A percentile compares a stretch with the other conserved stretches of the same genome.
phyloP scores from a whole-genome alignment of 1,140 invertebrate genomes.

The Plectus sambesii region DNA sequence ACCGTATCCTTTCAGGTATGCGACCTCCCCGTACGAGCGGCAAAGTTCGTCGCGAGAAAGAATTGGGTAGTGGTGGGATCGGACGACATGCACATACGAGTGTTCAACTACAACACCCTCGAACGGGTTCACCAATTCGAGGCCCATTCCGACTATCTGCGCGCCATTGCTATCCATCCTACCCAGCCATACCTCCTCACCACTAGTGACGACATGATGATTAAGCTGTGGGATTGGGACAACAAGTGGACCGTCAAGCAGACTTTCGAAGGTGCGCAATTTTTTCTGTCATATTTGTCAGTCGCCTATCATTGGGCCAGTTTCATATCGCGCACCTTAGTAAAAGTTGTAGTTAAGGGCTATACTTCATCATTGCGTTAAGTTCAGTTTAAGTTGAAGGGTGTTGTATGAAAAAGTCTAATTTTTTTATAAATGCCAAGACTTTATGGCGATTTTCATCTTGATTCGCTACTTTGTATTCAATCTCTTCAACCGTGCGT shows the following conservation, averaged over 20 bases:
- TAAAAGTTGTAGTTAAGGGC: no score
- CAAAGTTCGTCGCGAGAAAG: slow-evolving; percentile 88
- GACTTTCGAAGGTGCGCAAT: slow-evolving; percentile 77
- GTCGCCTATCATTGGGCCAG: no score
- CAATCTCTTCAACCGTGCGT: no score
- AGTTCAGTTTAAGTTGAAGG: no score
- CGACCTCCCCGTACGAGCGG: slow-evolving; percentile 83
- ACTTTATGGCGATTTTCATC: no score
- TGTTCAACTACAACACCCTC: slow-evolving; percentile 97
- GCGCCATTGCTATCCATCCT: slow-evolving; percentile 91
- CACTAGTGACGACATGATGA: slow-evolving; percentile 95
- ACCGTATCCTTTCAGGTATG: slow-evolving; percentile 55
- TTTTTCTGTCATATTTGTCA: no score
- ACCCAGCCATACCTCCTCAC: slow-evolving; percentile 92
- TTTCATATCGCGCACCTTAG: no score
- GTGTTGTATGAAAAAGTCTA: no score
- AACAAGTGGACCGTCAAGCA: slow-evolving; percentile 93
- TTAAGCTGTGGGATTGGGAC: slow-evolving; percentile 99
- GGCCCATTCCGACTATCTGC: slow-evolving; percentile 94
- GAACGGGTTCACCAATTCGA: slow-evolving; percentile 90
- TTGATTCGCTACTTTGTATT: no score
- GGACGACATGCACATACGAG: slow-evolving; percentile 62
- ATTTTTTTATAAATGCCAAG: no score
- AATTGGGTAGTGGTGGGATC: slow-evolving; percentile 98
- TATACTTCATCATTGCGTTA: no score